These are phyloP conservation scores for Xylota sylvarum DNA, from an alignment of 2,888 invertebrate genomes.

Conservation along the genomic window DNA sequence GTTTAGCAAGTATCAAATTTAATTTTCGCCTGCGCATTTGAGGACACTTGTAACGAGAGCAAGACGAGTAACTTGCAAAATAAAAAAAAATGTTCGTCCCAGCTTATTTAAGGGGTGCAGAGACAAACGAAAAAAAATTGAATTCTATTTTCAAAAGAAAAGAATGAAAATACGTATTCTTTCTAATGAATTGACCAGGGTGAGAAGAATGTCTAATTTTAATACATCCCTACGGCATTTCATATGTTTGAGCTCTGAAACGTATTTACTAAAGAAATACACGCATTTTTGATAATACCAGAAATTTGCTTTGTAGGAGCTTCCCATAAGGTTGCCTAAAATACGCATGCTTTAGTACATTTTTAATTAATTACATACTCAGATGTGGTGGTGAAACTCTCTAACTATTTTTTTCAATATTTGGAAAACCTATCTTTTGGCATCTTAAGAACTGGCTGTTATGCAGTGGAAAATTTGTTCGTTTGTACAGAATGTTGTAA, in stretches of 20 bases:
- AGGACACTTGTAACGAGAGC: constrained; percentile 55
- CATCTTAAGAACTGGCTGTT: no score
- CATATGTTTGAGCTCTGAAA: constrained; percentile 37
- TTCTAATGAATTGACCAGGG: constrained; percentile 69
- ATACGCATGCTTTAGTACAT: neutral
- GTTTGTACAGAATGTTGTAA: no score
- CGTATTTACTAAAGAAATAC: constrained; percentile 42
- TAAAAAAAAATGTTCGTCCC: constrained; percentile 36
- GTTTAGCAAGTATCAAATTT: constrained; percentile 71
- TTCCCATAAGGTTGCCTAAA: neutral
- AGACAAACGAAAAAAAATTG: constrained; percentile 44
- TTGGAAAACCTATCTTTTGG: neutral
- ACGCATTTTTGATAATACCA: constrained; percentile 3
- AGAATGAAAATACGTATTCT: constrained; percentile 59
- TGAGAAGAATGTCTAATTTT: constrained; percentile 73
- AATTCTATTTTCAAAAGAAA: constrained; percentile 72
- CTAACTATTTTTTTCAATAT: neutral
- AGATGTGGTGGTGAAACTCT: neutral
- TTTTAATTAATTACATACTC: neutral
- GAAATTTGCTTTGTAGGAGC: neutral
- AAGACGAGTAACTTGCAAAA: constrained; percentile 62
- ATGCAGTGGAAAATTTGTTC: no score
- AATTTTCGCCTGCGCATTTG: constrained; percentile 48
- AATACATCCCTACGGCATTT: constrained; percentile 66
- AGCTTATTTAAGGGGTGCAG: constrained; percentile 34